Evolutionary conservation across 2,113 vertebrate species (phyloP), one percentile per base, ranked within the genome.

Genomic region (Hippocampus comes): DNA sequence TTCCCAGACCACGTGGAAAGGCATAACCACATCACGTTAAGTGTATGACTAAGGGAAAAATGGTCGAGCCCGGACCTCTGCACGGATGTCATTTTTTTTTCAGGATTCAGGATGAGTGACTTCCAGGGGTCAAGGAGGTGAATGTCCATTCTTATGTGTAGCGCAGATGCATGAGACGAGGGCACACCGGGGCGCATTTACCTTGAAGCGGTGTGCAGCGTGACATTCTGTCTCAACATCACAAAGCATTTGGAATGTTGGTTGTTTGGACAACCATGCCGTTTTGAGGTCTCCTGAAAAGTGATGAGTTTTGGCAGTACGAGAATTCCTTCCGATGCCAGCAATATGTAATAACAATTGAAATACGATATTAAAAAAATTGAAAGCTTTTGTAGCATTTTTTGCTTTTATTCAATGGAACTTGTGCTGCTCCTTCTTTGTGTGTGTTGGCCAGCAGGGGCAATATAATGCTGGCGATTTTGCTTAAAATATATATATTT

Each of bases 31-130:
- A 65, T 23, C 38, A 1, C 21, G 30, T 59, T 63, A 69, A 53
- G 68, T 65, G 71, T 30, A 72, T 59, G 73, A 73, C 25, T 65
- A 42, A 70, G 70, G 14, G 48, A 0, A 0, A 76, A 72, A 79
- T 64, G 76, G 25, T 67, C 67, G 46, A 67, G 74, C 27, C 27
- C 61, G 55, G 55, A 61, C 71, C 60, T 9, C 42, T 15, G 41
- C 66, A 21, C 12, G 27, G 4, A 5, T 46, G 30, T 70, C 46
- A 0, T 46, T 43, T 42, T 38, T 42, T 38, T 38, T 64, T 64
- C n/a, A 74, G 65, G 60, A 66, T 76, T 25, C 66, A 51, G 77
- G 46, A 42, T 70, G 70, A 70, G 73, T 14, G 20, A 68, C 73
- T 79, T 70, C 27, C 49, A 49, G 60, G 42, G 20, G 42, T 46